phyloP scores from a whole-genome alignment of 2,888 invertebrate species.

The Mesorhabditis belari region DNA sequence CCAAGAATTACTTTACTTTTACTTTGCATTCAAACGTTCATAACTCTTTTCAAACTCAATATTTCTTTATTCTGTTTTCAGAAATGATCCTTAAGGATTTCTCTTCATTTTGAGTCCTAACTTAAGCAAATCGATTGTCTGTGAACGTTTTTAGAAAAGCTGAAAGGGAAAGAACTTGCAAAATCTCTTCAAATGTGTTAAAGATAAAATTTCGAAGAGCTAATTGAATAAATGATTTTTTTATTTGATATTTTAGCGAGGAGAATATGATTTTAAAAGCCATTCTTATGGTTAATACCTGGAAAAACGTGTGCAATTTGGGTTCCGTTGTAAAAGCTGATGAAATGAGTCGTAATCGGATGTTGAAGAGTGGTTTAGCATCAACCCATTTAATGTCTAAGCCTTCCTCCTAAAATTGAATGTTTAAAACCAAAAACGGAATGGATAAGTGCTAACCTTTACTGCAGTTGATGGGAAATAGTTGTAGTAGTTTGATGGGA shows the following conservation, averaged over 20 bases:
- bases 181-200: too few relatives aligned
- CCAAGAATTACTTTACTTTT: too few relatives aligned
- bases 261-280: conserved; percentile 10
- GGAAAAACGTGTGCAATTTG: conserved; percentile 43
- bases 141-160: too few relatives aligned
- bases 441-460: conserved; percentile 66
- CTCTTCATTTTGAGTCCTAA: too few relatives aligned
- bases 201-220: background rate
- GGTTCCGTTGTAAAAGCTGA: conserved; percentile 70
- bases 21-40: too few relatives aligned
- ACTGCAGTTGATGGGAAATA: conserved; percentile 82
- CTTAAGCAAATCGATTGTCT: too few relatives aligned
- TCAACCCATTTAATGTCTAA: conserved; percentile 91
- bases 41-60: too few relatives aligned
- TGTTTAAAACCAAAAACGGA: background rate
- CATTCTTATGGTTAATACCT: conserved; percentile 46
- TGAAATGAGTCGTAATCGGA: conserved; percentile 76
- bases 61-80: too few relatives aligned
- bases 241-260: too few relatives aligned
- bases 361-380: conserved; percentile 75
- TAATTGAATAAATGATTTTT: too few relatives aligned
- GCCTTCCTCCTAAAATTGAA: conserved; percentile 64
- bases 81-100: too few relatives aligned
- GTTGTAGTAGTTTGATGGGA: conserved; percentile 81
- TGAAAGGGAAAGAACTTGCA: too few relatives aligned